Base-by-base conservation (phyloP, 1,140 invertebrate genomes). In the Sminthurinus signatus region DNA sequence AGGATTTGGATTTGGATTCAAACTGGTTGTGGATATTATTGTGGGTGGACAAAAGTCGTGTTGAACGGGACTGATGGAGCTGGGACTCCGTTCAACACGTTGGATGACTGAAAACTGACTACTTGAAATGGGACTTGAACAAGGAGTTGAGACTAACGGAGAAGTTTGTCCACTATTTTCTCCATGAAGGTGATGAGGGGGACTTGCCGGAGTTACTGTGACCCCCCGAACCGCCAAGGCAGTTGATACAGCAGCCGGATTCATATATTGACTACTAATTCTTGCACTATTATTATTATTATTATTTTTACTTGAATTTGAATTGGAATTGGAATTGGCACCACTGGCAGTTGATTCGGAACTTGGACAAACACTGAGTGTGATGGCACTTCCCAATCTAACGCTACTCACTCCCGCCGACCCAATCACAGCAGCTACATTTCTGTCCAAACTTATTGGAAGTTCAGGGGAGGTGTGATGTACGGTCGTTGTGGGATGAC, bases 181-280 rank as follows among this genome's bases (percentile, higher is more conserved):
- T 17, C 27, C 44, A 14, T 23, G 21, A 31, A 12, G 14, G 21
- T 28, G 51, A 54, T 5, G 29, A 42, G 64, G 61, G 1, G 69
- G 69, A 23, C 62, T 65, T 2, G 70, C 64, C 8, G 70, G 70
- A 5, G 66, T 67, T 1, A 72, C 63, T 1, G 70, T 72, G 19
- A 72, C 64, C 32, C 70, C 70, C 15, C 70, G 28, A 15, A 60
- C 56, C 1, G 70, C 70, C 39, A 70, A 51, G 19, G 62, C 57
- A 43, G 28, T 54, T 27, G 67, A 57, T 8, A 69, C 59, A 32
- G 15, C 50, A 5, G 36, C 25, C 8, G 64, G 14, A 39, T 43
- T 61, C 14, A 50, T 19, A 14, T 27, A 44, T 8, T 19, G 21
- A 55, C 3, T 17, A 36, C 36, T 23, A 27, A 2, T 27, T 36